Base-by-base conservation (phyloP, 1,140 invertebrate genomes). In the Temnothorax curvispinosus region DNA sequence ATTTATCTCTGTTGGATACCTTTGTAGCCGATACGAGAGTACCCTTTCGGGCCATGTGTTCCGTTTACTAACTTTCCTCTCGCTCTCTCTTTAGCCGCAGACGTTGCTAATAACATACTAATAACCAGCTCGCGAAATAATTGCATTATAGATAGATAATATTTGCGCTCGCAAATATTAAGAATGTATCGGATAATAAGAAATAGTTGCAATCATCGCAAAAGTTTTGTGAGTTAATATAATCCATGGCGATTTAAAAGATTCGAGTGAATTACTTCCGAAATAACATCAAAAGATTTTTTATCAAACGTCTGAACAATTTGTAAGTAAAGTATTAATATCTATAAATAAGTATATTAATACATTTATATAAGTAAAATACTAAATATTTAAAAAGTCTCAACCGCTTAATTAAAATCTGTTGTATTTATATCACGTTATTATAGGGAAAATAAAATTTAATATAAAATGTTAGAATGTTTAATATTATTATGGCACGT, bases 1-100 rank as follows among this genome's bases (percentile, higher is more conserved):
- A 95, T 95, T 95, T 95, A 95, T 95, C 95, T 93, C 95, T 93
- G 94, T 93, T 94, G 95, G 95, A 95, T 95, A 94, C 94, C 93
- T 95, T 95, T 95, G 94, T 95, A 92, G 87, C 87, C 72, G 72
- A 89, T 90, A 87, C 80, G 54, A 38, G 86, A 92, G 92, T 93
- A 94, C 94, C 93, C 94, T 93, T 93, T 94, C 89, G 91, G 82
- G 92, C 94, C 94, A 95, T 95, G 94, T 95, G 95, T 94, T 92
- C 89, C 89, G 77, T 84, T 88, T 88, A 84, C 88, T 86, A 38
- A 89, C 54, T 88, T 87, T 88, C 88, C 85, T 62, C 56, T 54
- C 58, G 3, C 27, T 38, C 52, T 62, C 38, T 86, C 75, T 58
- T 69, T 58, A 58, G 27, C 60, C 38, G 18, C 52, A 62, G n/a